These are phyloP conservation scores for Pogona vitticeps DNA, from an alignment of 2,113 vertebrate genomes.

Conservation along the genomic window DNA sequence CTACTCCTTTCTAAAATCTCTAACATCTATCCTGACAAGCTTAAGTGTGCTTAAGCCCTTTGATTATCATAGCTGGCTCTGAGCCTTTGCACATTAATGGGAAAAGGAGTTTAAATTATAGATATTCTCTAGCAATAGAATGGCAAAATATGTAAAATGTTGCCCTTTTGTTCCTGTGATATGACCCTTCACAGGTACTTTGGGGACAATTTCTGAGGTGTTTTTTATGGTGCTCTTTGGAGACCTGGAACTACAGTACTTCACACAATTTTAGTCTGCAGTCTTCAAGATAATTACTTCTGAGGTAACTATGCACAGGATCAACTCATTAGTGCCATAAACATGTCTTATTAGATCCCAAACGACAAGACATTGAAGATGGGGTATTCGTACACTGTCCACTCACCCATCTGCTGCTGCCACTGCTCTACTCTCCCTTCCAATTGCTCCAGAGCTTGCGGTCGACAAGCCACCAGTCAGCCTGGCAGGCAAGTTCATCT, in stretches of 20 bases:
- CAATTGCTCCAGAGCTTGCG: no score
- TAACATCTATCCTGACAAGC: slow-evolving; percentile 34
- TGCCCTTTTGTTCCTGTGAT: slow-evolving; percentile 44
- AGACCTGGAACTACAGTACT: neutral
- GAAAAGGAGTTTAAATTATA: slow-evolving; percentile 23
- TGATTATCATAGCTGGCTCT: slow-evolving; percentile 47
- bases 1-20: slow-evolving; percentile 43
- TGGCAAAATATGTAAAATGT: neutral
- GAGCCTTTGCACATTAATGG: slow-evolving; percentile 21
- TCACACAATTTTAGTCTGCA: neutral
- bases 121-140: slow-evolving; percentile 16
- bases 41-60: neutral
- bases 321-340: neutral
- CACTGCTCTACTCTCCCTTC: no score
- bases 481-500: no score
- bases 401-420: no score
- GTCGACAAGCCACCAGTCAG: no score
- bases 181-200: slow-evolving; percentile 1
- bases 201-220: neutral
- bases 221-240: neutral
- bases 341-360: neutral
- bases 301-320: neutral
- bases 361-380: neutral
- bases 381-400: no score
- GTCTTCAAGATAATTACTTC: neutral